Evolutionary conservation across 2,113 vertebrate genomes (phyloP), one percentile per base, ranked within the genome.

Genomic region (Corvus hawaiiensis): DNA sequence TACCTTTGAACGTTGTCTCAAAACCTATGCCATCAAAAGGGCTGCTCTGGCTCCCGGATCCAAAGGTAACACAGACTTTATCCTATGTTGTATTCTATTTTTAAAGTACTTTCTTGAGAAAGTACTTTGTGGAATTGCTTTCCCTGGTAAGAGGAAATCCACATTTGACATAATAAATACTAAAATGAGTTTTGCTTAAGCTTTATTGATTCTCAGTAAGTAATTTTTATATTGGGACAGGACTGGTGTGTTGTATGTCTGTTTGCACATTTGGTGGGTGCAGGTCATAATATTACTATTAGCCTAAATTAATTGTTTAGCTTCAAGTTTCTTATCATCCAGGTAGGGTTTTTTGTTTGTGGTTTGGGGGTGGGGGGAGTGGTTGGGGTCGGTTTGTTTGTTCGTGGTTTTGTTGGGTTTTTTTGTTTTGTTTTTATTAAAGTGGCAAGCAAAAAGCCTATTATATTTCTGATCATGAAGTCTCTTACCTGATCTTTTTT

Each of bases 11-110:
- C 98, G 99, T 92, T 99, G 99, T 97, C 99, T 99, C 83, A 99
- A 99, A 98, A 99, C 99, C 8, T 99, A 99, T 79, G 98, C 99
- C 87, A 99, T 99, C 97, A 99, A 99, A 98, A 98, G 99, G 97
- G 97, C 99, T 78, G 99, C 99, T 59, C 98, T 99, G 78, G 99
- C 99, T 85, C 99, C 99, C 22, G 99, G 99, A 69, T 99, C 99
- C 90, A 99, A 99, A 99, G 99, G 99, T 99, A 97, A 90, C 48
- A 58, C n/a, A 79, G 69, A 43, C 14, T 69, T 83, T 16, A 35
- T 58, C 27, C 13, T 62, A 0, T 33, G 51, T 63, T 81, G 75
- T 27, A n/a, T 37, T 84, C 20, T 74, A 16, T 63, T 73, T 84
- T 66, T 75, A 14, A 96, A 74, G 16, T 55, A 30, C 28, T 55